A percentile compares a stretch with the other conserved stretches of the same genome.
Evolutionary conservation across 2,888 invertebrate genomes (phyloP).

Genomic region (Morpho helenor): DNA sequence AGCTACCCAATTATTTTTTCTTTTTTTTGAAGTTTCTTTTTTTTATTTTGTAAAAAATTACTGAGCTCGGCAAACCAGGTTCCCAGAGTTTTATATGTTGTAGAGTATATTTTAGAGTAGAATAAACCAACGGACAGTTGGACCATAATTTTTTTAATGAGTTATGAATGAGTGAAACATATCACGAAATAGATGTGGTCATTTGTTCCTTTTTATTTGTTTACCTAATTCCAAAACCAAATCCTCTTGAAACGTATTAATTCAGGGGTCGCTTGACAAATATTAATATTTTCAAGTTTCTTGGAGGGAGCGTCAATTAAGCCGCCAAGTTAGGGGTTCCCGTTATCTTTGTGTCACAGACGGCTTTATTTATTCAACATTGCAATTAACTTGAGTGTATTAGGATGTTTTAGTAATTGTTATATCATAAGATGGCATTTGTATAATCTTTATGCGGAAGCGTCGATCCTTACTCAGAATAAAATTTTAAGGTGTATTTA

Average conservation of each 20-base stretch:
- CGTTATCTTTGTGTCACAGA: conserved; percentile 66
- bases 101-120: no score
- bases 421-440: conserved; percentile 12
- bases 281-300: conserved; percentile 25
- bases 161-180: no score
- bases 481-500: no score
- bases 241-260: conserved; percentile 19
- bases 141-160: no score
- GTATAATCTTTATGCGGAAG: not conserved
- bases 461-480: no score
- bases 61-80: no score
- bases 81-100: no score
- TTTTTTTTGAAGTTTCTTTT: no score
- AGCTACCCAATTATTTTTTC: no score
- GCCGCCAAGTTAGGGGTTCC: conserved; percentile 21
- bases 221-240: conserved; percentile 13
- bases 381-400: conserved; percentile 40
- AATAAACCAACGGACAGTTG: no score
- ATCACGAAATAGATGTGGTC: no score
- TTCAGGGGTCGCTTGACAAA: conserved; percentile 17
- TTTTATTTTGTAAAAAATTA: no score
- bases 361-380: conserved; percentile 53
- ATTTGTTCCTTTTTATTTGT: conserved; percentile 1
- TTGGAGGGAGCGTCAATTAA: conserved; percentile 22
- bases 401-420: conserved; percentile 44